Evolutionary conservation across 1,140 invertebrate genomes (phyloP).

Genomic region (Euborellia annulipes): DNA sequence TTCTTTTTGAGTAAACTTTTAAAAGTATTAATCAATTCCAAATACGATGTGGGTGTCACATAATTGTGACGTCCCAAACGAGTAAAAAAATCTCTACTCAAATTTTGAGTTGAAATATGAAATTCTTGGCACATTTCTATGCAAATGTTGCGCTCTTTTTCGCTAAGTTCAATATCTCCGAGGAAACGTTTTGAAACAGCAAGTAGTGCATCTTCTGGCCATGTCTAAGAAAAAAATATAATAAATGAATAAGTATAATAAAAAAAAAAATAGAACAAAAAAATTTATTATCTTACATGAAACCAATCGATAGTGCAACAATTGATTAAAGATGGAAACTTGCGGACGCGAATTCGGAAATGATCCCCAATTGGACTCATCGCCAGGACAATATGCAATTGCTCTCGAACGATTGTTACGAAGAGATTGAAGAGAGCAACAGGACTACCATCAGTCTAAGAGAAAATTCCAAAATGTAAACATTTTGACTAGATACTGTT

Average conservation of each 20-base stretch:
- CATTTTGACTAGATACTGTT: background rate
- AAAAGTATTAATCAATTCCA: slow-evolving; percentile 84
- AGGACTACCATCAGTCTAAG: slow-evolving; percentile 72
- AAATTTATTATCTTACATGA: slow-evolving; percentile 42
- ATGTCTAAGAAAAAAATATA: slow-evolving; percentile 40
- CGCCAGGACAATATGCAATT: slow-evolving; percentile 79
- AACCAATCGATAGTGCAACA: slow-evolving; percentile 98
- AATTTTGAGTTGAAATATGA: slow-evolving; percentile 61
- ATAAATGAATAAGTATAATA: slow-evolving; percentile 6
- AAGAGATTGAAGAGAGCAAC: slow-evolving; percentile 89
- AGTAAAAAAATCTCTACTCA: slow-evolving; percentile 57
- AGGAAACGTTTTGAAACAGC: slow-evolving; percentile 82
- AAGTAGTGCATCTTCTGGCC: slow-evolving; percentile 84
- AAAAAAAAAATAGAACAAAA: background rate
- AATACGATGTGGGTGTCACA: slow-evolving; percentile 86
- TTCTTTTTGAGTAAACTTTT: slow-evolving; percentile 67
- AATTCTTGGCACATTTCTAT: slow-evolving; percentile 84
- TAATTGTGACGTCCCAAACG: slow-evolving; percentile 66
- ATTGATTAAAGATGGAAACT: slow-evolving; percentile 89
- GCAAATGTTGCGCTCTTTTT: slow-evolving; percentile 47
- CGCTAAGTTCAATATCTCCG: slow-evolving; percentile 65
- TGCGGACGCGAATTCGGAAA: slow-evolving; percentile 73
- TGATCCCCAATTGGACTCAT: slow-evolving; percentile 84
- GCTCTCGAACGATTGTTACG: slow-evolving; percentile 73
- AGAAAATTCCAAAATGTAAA: slow-evolving; percentile 10